Percentiles rank a stretch among this genome's conserved stretches.
phyloP scores from a whole-genome alignment of 2,797 vertebrate species.

The Chaetodon trifasciatus region DNA sequence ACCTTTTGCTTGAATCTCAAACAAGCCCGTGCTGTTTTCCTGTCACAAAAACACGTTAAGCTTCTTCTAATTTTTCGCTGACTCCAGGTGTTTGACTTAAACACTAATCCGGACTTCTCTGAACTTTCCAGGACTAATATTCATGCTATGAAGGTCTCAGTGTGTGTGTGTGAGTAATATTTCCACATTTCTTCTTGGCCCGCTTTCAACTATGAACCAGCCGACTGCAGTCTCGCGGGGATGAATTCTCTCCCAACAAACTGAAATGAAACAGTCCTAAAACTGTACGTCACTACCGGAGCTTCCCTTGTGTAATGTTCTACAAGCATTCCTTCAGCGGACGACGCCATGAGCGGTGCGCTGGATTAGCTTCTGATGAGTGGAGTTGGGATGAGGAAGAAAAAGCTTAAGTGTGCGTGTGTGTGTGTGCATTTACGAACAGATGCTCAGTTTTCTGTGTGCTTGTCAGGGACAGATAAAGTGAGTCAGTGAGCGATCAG shows the following conservation, averaged over 20 bases:
- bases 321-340: slow-evolving; percentile 48
- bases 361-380: slow-evolving; percentile 32
- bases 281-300: slow-evolving; percentile 41
- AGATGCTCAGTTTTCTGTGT: slow-evolving; percentile 1
- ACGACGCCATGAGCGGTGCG: background rate
- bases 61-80: background rate
- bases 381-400: slow-evolving; percentile 7
- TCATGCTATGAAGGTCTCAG: slow-evolving; percentile 3
- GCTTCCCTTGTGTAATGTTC: slow-evolving; percentile 35
- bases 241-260: slow-evolving; percentile 57
- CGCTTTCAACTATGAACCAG: slow-evolving; percentile 52
- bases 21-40: background rate
- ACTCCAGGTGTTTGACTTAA: slow-evolving; percentile 18
- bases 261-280: slow-evolving; percentile 27
- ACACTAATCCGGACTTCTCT: background rate
- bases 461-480: slow-evolving; percentile 11
- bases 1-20: background rate
- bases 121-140: slow-evolving; percentile 38
- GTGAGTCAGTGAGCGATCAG: slow-evolving; percentile 10
- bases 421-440: background rate
- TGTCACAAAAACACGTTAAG: background rate
- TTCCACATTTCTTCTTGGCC: slow-evolving; percentile 69
- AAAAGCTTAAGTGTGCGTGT: background rate
- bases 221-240: slow-evolving; percentile 27
- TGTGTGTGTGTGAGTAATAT: slow-evolving; percentile 40